Conservation (phyloP, 2,888 invertebrate genomes). For the Schizotus pectinicornis region DNA sequence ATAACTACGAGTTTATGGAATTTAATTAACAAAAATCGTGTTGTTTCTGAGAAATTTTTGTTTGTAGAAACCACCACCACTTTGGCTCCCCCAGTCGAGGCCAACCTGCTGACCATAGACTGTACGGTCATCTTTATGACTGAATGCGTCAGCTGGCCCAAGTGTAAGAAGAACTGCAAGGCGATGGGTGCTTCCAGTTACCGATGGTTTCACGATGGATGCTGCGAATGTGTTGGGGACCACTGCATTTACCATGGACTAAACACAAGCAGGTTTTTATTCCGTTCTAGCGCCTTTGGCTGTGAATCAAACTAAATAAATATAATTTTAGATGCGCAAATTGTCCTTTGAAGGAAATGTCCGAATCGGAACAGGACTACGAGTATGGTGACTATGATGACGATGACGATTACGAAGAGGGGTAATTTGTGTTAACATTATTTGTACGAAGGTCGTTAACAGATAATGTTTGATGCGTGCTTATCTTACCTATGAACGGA, state of each 20-base stretch:
- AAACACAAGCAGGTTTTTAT: constrained; percentile 76
- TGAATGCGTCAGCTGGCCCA: constrained; percentile 86
- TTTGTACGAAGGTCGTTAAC: too few species aligned
- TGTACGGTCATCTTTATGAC: constrained; percentile 93
- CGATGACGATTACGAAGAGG: neutral
- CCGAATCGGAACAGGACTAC: neutral
- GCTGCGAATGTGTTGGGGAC: constrained; percentile 91
- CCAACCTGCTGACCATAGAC: constrained; percentile 67
- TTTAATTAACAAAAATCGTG: too few species aligned
- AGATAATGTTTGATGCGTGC: neutral
- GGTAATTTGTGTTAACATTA: neutral
- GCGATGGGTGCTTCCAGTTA: constrained; percentile 84
- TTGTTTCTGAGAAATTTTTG: too few species aligned
- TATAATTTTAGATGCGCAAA: neutral
- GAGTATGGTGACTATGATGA: neutral
- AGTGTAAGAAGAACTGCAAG: constrained; percentile 82
- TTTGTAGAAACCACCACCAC: too few species aligned
- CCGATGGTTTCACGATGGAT: constrained; percentile 95
- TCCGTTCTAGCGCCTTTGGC: neutral
- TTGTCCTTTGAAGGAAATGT: neutral
- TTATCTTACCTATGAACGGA: neutral
- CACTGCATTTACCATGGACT: constrained; percentile 90
- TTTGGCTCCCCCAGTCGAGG: constrained; percentile 48
- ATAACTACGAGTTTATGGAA: too few species aligned
- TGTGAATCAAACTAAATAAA: neutral